Evolutionary conservation across 2,888 invertebrate species (phyloP).

Genomic region (Pammene fasciana): DNA sequence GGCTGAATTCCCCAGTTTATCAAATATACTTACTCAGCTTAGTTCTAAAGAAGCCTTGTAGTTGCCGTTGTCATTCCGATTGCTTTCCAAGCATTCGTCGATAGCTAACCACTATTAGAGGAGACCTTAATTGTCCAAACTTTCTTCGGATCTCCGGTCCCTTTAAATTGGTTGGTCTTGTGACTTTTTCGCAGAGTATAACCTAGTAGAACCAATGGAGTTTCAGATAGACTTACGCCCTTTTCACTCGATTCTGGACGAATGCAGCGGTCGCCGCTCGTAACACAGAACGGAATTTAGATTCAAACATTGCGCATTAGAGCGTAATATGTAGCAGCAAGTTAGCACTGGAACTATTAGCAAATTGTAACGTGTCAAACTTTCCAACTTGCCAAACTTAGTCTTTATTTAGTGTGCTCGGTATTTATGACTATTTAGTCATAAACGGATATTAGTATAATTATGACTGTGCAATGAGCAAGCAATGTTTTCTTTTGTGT

Average conservation of each 20-base stretch:
- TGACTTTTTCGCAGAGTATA: not conserved
- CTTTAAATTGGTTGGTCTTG: not conserved
- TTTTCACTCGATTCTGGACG: not conserved
- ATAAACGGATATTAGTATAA: not conserved
- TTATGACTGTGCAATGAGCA: not conserved
- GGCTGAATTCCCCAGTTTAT: slow-evolving; percentile 7
- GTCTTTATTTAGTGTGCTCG: too few relatives aligned
- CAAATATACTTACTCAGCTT: slow-evolving; percentile 7
- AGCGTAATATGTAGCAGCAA: slow-evolving; percentile 1
- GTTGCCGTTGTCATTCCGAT: not conserved
- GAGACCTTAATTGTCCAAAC: not conserved
- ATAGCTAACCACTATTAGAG: not conserved
- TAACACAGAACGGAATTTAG: slow-evolving; percentile 15
- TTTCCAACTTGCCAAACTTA: not conserved
- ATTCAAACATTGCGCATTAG: slow-evolving; percentile 19
- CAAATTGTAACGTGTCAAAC: slow-evolving; percentile 10
- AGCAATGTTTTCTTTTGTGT: too few relatives aligned
- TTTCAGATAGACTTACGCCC: not conserved
- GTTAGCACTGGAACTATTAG: slow-evolving; percentile 9
- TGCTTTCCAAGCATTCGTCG: not conserved
- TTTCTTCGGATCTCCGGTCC: not conserved
- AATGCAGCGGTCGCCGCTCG: slow-evolving; percentile 7
- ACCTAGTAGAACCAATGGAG: too few relatives aligned
- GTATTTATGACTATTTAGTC: too few relatives aligned
- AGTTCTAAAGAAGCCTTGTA: not conserved